These are phyloP conservation scores for Oncorhynchus clarkii DNA, from an alignment of 2,113 vertebrate species.

Conservation along the genomic window DNA sequence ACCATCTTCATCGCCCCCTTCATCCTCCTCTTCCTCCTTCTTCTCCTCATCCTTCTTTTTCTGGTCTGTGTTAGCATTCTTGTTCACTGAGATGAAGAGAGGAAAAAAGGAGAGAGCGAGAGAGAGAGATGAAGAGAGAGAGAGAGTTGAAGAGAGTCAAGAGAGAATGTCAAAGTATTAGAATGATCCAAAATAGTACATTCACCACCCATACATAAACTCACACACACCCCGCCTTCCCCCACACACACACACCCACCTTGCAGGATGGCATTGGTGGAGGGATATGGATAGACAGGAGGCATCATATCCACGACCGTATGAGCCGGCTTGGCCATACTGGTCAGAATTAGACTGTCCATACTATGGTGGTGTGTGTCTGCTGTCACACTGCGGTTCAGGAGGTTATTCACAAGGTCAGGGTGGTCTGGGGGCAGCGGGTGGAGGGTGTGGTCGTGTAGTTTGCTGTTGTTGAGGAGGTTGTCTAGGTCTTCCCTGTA, in stretches of 20 bases:
- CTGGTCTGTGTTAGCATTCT: conserved; percentile 87
- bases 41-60: conserved; percentile 82
- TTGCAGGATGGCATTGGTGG: conserved; percentile 83
- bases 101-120: not conserved
- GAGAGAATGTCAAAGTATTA: too few relatives aligned
- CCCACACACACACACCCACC: conserved; percentile 64
- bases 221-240: not conserved
- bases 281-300: conserved; percentile 80
- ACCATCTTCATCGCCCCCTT: conserved; percentile 76
- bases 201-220: not conserved
- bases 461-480: conserved; percentile 83
- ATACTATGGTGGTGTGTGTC: conserved; percentile 72
- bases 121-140: not conserved
- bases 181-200: too few relatives aligned
- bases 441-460: conserved; percentile 59
- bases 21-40: conserved; percentile 83
- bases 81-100: conserved; percentile 77
- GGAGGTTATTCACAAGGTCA: conserved; percentile 72
- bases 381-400: conserved; percentile 64
- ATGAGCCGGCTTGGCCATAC: conserved; percentile 80
- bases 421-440: conserved; percentile 59
- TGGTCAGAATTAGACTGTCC: conserved; percentile 82
- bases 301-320: conserved; percentile 86
- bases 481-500: conserved; percentile 87
- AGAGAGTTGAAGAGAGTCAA: conserved; percentile 15